These are phyloP conservation scores for Ailuropoda melanoleuca DNA, from an alignment of 2,113 vertebrate genomes.

Conservation along the genomic window DNA sequence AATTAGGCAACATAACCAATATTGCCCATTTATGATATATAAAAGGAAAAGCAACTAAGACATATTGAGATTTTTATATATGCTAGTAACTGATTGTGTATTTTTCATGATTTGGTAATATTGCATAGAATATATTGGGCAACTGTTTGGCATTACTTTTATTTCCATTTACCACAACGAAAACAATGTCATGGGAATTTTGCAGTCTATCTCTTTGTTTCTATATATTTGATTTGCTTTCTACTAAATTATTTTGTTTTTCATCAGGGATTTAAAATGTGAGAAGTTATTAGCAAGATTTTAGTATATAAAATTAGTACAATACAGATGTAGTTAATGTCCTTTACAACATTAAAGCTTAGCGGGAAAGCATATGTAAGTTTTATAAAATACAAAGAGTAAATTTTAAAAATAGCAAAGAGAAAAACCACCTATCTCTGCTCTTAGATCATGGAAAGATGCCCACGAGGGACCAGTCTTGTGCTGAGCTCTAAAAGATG, in stretches of 20 bases:
- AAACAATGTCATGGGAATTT: neutral
- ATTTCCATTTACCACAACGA: neutral
- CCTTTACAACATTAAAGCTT: neutral
- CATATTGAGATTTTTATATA: neutral
- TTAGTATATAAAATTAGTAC: neutral
- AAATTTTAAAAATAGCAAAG: neutral
- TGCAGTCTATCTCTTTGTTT: neutral
- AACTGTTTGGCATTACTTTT: neutral
- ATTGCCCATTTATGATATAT: neutral
- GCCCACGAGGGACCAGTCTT: neutral
- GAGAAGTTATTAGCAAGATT: neutral
- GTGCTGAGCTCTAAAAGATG: neutral
- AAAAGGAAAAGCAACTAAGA: neutral
- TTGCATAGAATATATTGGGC: neutral
- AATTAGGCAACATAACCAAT: neutral
- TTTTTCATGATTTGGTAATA: neutral
- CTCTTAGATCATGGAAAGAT: neutral
- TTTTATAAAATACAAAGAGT: neutral
- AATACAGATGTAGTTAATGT: neutral
- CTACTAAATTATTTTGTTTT: neutral
- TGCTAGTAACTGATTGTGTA: neutral
- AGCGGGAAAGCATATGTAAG: neutral
- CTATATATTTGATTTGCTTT: neutral
- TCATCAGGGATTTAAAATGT: neutral
- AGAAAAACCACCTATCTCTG: neutral